Base-by-base conservation (phyloP, 2,888 invertebrate species). In the Acleris holmiana region DNA sequence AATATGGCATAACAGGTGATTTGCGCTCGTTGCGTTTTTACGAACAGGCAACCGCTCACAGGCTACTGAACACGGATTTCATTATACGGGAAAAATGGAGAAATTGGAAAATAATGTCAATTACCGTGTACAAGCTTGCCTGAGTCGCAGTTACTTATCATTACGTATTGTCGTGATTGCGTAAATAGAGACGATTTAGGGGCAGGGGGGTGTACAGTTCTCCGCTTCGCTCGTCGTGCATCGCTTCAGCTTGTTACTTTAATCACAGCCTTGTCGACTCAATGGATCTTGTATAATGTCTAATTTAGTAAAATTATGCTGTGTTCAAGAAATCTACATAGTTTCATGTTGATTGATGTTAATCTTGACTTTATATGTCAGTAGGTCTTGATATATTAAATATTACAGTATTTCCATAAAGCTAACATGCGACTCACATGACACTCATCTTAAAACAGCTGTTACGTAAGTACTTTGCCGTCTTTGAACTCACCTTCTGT, bases 41-140 rank as follows among this genome's bases (percentile, higher is more conserved):
- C 47, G 56, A 47, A 55, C 55, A 55, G 55, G 55, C 64, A 54
- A 53, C 64, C 67, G 60, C 62, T 69, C 71, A 78, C 84, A 84
- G 83, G 74, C 82, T 80, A 80, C 80, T 79, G 83, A 82, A 82
- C 88, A 83, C 83, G 78, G 80, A 85, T 86, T 90, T 88, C 84
- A 89, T 90, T 89, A 87, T 74, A 76, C 78, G 78, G 76, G 75
- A 81, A 83, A 86, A 73, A 79, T 77, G 73, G 80, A 85, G 89
- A 91, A 90, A 91, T 90, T 89, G 90, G 82, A 90, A 91, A 91
- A 90, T 90, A 88, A 91, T 89, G 87, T 86, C 91, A 91, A 92
- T 91, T 91, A 91, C 89, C 76, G 79, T 80, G 80, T 81, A 84
- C 84, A 83, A 80, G 83, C 79, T 64, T 59, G 64, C 77, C 71